Base-by-base conservation (phyloP, 2,888 invertebrate genomes). In the Hipparchia semele region DNA sequence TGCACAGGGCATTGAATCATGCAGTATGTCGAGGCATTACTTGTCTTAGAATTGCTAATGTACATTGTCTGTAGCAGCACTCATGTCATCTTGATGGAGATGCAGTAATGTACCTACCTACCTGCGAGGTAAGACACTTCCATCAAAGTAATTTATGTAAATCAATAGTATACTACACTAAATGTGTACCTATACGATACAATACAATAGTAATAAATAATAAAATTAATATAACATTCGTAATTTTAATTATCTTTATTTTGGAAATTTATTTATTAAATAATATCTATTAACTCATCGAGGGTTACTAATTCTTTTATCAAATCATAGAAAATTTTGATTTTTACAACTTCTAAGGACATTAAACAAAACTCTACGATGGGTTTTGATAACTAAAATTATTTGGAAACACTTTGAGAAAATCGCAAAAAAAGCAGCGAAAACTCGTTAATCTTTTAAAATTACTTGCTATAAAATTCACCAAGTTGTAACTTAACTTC, bases 381-480 rank as follows among this genome's bases (percentile, higher is more conserved):
- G 13, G 13, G 23, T 8, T 23, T 23, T 58, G 58, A 58, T 23
- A 8, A 23, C 58, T 58, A 9, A 23, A 58, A 23, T 58, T 54
- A 23, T 58, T 58, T 58, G 3, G 6, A 56, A 56, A 56, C 56
- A 56, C 39, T 39, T 33, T 33, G 33, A 33, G 6, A 54, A 65
- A 65, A 54, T 53, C 54, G 46, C 23, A n/a, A 54, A 59, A 59
- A 59, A 49, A 23, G 68, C 60, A 58, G 10, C 72, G 72, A 60
- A 68, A 72, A 59, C 66, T 71, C 71, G 60, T 71, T 71, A 71
- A 71, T 59, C 66, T 66, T 51, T 66, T 66, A 59, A 71, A 71
- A 60, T 56, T 58, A 65, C 56, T 71, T 5, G 58, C 71, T 12
- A 53, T 51, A 66, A 23, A 66, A 71, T 65, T 71, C 59, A 54